Evolutionary conservation across 2,888 invertebrate genomes (phyloP), one percentile per base, ranked within the genome.

Genomic region (Flabesymbios commensalis): DNA sequence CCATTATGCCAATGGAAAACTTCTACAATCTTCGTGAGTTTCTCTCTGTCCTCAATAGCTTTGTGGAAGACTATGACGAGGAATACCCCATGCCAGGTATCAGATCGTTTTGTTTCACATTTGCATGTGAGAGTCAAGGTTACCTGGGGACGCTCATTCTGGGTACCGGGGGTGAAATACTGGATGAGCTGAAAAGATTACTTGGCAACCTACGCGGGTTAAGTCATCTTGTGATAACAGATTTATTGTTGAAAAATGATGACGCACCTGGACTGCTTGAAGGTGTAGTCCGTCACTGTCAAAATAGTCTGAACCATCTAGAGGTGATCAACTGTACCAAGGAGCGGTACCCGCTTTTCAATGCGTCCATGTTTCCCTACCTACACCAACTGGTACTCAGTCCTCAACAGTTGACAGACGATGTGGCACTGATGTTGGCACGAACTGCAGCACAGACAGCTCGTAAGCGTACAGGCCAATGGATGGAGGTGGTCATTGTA

Each of bases 1-100:
- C 89, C 19, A 88, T 93, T 68, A 86, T 88, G 33, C 91, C 91
- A 0, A 89, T 89, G 84, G 84, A 87, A 61, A 91, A 91, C 78
- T 90, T 91, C 73, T 89, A 90, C 79, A 92, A 92, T 78, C 85
- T 92, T 43, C 91, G 89, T 78, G 91, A 92, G 78, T 92, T 92
- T 75, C 90, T 92, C 87, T 88, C 90, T 60, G 88, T 92, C 84
- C 78, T 92, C n/a, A 87, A 89, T 0, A 89, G 89, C 86, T 91
- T 88, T 75, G 86, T 88, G 0, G 89, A 89, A 70, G 87, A 67
- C 61, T 75, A 70, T 45, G 66, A 64, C 14, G 65, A 63, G n/a
- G 69, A 72, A 4, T 73, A 71, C 52, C 74, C 77, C 1, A 72
- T 79, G 74, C 74, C 75, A 1, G 67, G 69, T 19, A 70, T 79